A percentile compares a stretch with the other conserved stretches of the same genome.
Conservation (phyloP, 2,113 vertebrate genomes). For the Colossoma macropomum region DNA sequence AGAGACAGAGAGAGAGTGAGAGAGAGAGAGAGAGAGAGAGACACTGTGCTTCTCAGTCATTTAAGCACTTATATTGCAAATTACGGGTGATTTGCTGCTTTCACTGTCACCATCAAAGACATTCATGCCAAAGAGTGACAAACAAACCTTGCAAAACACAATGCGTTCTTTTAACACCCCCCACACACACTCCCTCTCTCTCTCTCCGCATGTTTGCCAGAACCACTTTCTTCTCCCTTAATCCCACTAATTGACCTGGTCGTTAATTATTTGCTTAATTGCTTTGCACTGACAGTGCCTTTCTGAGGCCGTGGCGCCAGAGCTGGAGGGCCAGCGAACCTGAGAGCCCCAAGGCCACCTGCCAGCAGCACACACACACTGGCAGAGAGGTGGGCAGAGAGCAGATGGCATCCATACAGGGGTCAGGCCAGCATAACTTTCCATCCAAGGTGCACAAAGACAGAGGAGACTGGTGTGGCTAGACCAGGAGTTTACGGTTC, state of each 20-base stretch:
- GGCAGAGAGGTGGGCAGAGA: conserved; percentile 43
- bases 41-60: no score
- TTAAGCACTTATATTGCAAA: background rate
- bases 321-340: conserved; percentile 28
- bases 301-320: conserved; percentile 31
- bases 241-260: conserved; percentile 39
- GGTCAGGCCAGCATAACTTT: conserved; percentile 34
- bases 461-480: conserved; percentile 29
- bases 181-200: background rate
- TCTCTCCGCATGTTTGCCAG: background rate
- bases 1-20: no score
- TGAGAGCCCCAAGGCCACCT: conserved; percentile 45
- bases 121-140: background rate
- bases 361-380: conserved; percentile 33
- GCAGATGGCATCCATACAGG: conserved; percentile 50
- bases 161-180: background rate
- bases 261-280: conserved; percentile 47
- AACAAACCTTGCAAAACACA: background rate
- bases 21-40: no score
- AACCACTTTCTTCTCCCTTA: conserved; percentile 27
- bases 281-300: conserved; percentile 37
- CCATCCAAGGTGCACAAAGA: conserved; percentile 26
- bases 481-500: background rate
- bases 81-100: background rate
- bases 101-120: background rate